Conservation (phyloP, 2,113 vertebrate genomes). For the Melanerpes formicivorus region DNA sequence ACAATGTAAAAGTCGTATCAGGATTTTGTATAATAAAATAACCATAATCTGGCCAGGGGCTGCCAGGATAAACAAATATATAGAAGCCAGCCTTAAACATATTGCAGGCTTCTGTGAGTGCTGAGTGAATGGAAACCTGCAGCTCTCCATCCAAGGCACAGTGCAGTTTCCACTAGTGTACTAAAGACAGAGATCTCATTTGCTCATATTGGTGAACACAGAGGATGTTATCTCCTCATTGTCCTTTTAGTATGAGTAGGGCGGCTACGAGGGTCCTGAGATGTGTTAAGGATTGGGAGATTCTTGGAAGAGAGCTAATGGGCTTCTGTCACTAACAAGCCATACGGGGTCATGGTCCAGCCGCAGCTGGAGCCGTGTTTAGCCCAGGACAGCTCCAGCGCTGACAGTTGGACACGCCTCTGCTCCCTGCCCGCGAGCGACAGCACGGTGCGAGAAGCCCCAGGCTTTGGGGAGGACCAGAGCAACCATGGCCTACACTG, state of each 20-base stretch:
- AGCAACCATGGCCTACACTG: not conserved
- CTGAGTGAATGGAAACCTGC: not conserved
- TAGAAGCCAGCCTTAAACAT: not conserved
- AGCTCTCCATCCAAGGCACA: accelerated
- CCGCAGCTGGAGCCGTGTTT: accelerated
- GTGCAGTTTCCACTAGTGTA: not conserved
- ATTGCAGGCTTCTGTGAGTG: not conserved
- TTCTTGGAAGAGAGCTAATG: accelerated
- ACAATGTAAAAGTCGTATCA: not conserved
- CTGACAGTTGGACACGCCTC: not conserved
- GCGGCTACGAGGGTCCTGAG: accelerated
- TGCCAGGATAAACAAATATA: not conserved
- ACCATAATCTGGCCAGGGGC: not conserved
- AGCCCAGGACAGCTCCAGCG: accelerated
- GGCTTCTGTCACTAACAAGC: accelerated
- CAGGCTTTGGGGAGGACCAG: not conserved
- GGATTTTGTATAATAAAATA: not conserved
- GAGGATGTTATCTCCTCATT: too few relatives aligned
- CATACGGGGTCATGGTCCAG: accelerated
- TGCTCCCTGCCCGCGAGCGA: not conserved
- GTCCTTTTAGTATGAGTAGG: too few relatives aligned
- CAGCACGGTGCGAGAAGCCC: not conserved
- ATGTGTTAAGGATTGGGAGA: accelerated
- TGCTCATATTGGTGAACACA: accelerated
- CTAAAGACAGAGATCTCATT: not conserved